Evolutionary conservation across 2,797 vertebrate species (phyloP), one percentile per base, ranked within the genome.

Genomic region (Scolopax bukidnonensis): DNA sequence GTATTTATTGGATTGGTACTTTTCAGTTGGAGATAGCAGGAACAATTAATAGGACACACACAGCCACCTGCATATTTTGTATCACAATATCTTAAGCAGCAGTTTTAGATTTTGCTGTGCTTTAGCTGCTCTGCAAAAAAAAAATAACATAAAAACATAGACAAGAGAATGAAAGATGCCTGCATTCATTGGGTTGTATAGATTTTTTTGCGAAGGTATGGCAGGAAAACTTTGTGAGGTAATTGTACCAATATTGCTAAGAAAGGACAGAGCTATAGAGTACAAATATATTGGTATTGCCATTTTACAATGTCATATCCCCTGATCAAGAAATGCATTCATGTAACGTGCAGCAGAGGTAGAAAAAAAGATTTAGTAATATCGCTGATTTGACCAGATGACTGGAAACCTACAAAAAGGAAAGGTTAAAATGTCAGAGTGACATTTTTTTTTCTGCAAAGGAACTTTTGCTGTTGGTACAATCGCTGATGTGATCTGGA

Each of bases 401-500:
- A 80, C 63, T 74, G 36, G 28, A 84, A 89, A 67, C 10, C 30
- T 32, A 79, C 43, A 89, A 40, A 87, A 70, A 90, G 3, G 16
- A 92, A 80, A 90, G 70, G 68, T 93, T 89, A 74, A 90, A 95
- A 48, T 80, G 71, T 77, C 68, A 92, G 50, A 25, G 60, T 19
- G 56, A 5, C 3, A 6, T 51, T 69, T 77, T 78, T 71, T 78
- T 16, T 53, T 27, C 50, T 96, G 92, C 82, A 93, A 43, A 92
- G 63, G 28, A 79, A 69, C 47, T 87, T 82, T 24, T 87, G 27
- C 84, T 96, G 41, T 84, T 88, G 82, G 84, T 96, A 87, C 91
- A 86, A 69, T 43, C 70, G 84, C 85, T 91, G 89, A 91, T 96
- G 75, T 94, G 76, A 82, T 91, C 76, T 89, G 88, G 91, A 89